Conservation (phyloP, 2,888 invertebrate species). For the Syrista parreyssii region DNA sequence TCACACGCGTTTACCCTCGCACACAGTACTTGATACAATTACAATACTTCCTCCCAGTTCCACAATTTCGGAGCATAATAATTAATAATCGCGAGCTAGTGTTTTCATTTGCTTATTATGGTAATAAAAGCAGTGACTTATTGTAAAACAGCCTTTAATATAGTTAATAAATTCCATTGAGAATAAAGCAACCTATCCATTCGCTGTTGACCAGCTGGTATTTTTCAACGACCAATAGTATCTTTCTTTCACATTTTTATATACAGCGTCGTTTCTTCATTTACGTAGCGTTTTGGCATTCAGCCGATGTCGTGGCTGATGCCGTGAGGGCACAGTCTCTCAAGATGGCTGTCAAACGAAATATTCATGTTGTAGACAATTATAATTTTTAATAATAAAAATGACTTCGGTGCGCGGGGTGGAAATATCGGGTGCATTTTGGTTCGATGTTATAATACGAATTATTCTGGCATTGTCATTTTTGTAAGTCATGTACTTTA, state of each 20-base stretch:
- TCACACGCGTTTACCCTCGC: not conserved
- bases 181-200: not conserved
- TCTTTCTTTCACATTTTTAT: too few species aligned
- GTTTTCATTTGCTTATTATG: not conserved
- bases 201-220: not conserved
- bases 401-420: constrained; percentile 3
- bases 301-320: too few species aligned
- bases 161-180: not conserved
- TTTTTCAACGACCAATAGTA: too few species aligned
- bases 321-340: not conserved
- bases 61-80: not conserved
- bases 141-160: not conserved
- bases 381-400: not conserved
- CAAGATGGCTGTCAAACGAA: not conserved
- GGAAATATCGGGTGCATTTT: not conserved
- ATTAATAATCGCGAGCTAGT: not conserved
- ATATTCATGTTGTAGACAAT: not conserved
- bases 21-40: not conserved
- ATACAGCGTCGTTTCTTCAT: too few species aligned
- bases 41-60: not conserved
- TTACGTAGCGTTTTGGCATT: too few species aligned
- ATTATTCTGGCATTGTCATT: constrained; percentile 8
- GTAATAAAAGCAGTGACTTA: not conserved
- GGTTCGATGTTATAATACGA: not conserved
- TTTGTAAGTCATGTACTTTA: constrained; percentile 1